Evolutionary conservation across 2,113 vertebrate genomes (phyloP).

Genomic region (Picathartes gymnocephalus): DNA sequence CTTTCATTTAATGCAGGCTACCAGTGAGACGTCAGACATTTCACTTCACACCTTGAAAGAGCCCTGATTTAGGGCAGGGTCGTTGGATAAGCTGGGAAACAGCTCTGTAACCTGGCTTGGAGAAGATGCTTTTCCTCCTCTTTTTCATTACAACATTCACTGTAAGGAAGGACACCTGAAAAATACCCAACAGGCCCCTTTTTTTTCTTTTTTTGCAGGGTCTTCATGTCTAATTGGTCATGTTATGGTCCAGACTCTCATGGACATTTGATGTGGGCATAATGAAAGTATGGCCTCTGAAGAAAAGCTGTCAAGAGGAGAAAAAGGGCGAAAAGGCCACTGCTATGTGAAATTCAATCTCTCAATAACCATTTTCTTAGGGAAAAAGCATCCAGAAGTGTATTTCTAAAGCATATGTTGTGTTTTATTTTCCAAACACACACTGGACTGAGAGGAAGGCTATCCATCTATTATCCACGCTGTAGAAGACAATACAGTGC

Average conservation of each 20-base stretch:
- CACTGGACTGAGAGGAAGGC: neutral
- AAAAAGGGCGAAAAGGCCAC: neutral
- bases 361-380: neutral
- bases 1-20: neutral
- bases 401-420: neutral
- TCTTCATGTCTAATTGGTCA: neutral
- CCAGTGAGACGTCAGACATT: neutral
- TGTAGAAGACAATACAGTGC: neutral
- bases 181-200: accelerated
- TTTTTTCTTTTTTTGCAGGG: neutral
- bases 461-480: neutral
- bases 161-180: neutral
- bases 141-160: neutral
- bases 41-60: neutral
- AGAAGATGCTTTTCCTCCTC: neutral
- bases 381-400: neutral
- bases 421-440: neutral
- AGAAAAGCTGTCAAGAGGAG: neutral
- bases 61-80: neutral
- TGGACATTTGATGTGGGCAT: neutral
- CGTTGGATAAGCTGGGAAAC: neutral
- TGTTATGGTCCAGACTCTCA: neutral
- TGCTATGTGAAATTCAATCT: accelerated
- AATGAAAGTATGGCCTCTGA: neutral
- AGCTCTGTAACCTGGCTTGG: neutral